Percentiles rank a stretch among this genome's conserved stretches.
Conservation (phyloP, 1,140 invertebrate genomes). For the Musca vetustissima region DNA sequence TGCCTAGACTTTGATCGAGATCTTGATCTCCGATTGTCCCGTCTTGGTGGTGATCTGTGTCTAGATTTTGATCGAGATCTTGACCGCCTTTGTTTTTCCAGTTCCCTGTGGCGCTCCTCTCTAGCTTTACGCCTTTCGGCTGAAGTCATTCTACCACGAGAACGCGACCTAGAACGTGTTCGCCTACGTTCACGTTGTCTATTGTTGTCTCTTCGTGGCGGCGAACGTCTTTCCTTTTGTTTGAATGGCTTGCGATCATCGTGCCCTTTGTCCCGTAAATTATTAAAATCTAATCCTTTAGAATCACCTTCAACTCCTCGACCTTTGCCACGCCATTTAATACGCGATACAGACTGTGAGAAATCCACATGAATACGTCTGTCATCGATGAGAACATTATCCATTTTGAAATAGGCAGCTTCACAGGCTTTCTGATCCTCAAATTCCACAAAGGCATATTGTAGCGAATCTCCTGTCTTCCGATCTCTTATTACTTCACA, state of each 20-base stretch:
- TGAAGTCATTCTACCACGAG: not conserved
- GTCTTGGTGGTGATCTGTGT: not conserved
- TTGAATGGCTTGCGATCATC: not conserved
- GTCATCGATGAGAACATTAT: conserved; percentile 99
- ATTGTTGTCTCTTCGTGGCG: not conserved
- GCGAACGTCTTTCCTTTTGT: not conserved
- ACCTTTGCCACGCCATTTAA: conserved; percentile 85
- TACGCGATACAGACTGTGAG: conserved; percentile 95
- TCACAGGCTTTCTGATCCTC: conserved; percentile 93
- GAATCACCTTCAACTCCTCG: conserved; percentile 61
- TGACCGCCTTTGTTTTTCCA: not conserved
- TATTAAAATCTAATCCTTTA: conserved; percentile 43
- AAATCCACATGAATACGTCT: conserved; percentile 99
- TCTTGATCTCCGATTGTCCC: not conserved
- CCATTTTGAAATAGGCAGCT: conserved; percentile 99
- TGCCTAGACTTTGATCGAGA: not conserved
- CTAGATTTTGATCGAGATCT: not conserved
- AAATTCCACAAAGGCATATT: conserved; percentile 99
- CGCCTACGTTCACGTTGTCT: conserved; percentile 25
- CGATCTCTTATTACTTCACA: conserved; percentile 98
- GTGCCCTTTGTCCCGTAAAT: conserved; percentile 32
- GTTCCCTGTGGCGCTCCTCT: conserved; percentile 18
- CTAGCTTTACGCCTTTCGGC: conserved; percentile 28
- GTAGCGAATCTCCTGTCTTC: conserved; percentile 90
- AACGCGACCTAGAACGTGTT: not conserved